Conservation (phyloP, 2,113 vertebrate genomes). For the Apeltes quadracus region DNA sequence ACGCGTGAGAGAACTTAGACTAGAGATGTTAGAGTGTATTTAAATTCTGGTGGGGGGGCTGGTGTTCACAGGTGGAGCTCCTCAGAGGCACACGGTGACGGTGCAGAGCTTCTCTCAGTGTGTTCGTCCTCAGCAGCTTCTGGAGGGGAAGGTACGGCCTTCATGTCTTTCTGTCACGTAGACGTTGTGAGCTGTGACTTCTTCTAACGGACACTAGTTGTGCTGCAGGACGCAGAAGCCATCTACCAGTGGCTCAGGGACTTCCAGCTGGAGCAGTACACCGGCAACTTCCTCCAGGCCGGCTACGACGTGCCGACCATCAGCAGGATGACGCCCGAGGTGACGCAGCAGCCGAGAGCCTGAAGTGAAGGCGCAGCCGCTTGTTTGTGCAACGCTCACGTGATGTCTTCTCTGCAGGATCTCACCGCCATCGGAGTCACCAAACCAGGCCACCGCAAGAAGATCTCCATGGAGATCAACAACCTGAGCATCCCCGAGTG, state of each 20-base stretch:
- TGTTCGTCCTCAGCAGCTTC: slow-evolving; percentile 87
- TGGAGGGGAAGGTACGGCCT: slow-evolving; percentile 88
- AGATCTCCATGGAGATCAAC: slow-evolving; percentile 92
- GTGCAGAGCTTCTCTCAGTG: slow-evolving; percentile 84
- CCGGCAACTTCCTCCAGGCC: slow-evolving; percentile 86
- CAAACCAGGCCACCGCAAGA: slow-evolving; percentile 96
- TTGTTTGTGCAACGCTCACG: background rate
- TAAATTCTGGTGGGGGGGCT: background rate
- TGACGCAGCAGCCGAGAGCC: slow-evolving; percentile 40
- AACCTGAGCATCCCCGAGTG: slow-evolving; percentile 93
- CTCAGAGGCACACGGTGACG: slow-evolving; percentile 71
- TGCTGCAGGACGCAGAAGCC: slow-evolving; percentile 88
- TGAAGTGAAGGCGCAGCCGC: background rate
- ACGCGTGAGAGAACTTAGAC: too few species aligned
- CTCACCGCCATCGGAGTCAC: slow-evolving; percentile 96
- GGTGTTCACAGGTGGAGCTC: slow-evolving; percentile 49
- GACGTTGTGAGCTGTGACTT: too few species aligned
- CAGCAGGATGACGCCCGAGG: slow-evolving; percentile 98
- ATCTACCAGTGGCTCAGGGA: slow-evolving; percentile 94
- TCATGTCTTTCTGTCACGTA: too few species aligned
- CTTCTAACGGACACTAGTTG: background rate
- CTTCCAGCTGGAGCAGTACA: slow-evolving; percentile 95
- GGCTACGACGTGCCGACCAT: slow-evolving; percentile 97
- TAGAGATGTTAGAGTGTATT: background rate
- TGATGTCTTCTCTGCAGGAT: slow-evolving; percentile 79